Percentiles rank a stretch among this genome's conserved stretches.
Evolutionary conservation across 2,797 vertebrate genomes (phyloP).

Genomic region (Glyptemys insculpta): DNA sequence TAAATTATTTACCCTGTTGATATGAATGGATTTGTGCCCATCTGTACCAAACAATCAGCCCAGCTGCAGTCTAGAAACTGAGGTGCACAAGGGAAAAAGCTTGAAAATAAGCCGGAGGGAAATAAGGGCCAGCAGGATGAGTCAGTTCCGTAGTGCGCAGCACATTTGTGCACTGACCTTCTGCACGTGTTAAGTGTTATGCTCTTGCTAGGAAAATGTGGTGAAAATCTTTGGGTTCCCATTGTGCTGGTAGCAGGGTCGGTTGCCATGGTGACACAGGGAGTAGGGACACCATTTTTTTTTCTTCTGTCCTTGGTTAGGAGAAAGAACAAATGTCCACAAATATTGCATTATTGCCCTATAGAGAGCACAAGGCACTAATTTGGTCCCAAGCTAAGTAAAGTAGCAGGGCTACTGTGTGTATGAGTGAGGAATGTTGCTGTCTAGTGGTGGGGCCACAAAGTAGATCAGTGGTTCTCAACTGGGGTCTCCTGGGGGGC

Average conservation of each 20-base stretch:
- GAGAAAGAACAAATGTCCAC: not conserved
- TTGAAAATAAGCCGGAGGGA: not conserved
- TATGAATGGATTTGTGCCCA: not conserved
- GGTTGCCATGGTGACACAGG: slow-evolving; percentile 48
- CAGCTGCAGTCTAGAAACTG: not conserved
- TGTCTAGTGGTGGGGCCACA: not conserved
- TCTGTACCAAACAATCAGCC: not conserved
- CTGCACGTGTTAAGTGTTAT: not conserved
- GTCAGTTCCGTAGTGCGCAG: not conserved
- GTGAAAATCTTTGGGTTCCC: not conserved
- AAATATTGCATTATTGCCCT: not conserved
- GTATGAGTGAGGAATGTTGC: too few relatives aligned
- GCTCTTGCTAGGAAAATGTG: not conserved
- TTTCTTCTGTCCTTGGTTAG: not conserved
- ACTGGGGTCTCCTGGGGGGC: too few relatives aligned
- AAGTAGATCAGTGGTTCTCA: not conserved
- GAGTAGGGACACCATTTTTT: not conserved
- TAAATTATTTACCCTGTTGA: not conserved
- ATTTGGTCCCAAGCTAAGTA: not conserved
- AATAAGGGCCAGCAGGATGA: not conserved
- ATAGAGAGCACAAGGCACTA: not conserved
- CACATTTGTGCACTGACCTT: not conserved
- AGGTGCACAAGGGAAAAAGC: not conserved
- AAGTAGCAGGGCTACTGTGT: not conserved
- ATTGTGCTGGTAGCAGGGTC: not conserved